Evolutionary conservation across 2,888 invertebrate species (phyloP), one percentile per base, ranked within the genome.

Genomic region (Meiosimyza platycephala): DNA sequence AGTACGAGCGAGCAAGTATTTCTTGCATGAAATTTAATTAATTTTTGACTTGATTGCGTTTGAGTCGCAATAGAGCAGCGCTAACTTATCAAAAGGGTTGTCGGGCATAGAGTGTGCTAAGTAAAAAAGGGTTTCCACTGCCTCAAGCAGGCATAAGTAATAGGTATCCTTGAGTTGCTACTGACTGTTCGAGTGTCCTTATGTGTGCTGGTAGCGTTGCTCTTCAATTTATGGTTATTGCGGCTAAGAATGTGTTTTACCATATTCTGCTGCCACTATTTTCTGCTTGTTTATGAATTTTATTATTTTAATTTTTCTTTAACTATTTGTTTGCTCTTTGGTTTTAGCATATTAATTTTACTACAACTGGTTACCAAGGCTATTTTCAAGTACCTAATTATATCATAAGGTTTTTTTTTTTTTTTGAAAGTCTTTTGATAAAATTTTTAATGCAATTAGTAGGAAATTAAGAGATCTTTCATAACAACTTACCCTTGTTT

Each of bases 21-120:
- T 70, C 70, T 70, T 63, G 70, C 70, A 77, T 75, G 74, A 83
- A 83, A 85, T 84, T 84, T 84, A 84, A 84, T 84, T 84, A 84
- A 85, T 84, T 85, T 85, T 84, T 84, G 81, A 81, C 84, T 85
- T 85, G 85, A 84, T 84, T 85, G 83, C 84, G 79, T 85, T 85
- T 83, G 81, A 85, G 83, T 83, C 64, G 75, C 28, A 40, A 11
- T 22, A 15, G 40, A 40, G 40, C 40, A 40, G 40, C 40, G 40
- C 40, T 40, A 40, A 28, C 28, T 28, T 28, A 28, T 28, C 28
- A 28, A 28, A 40, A 9, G 40, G 40, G 40, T 40, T 9, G 40
- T 9, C 40, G 40, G 6, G 40, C 40, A 40, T 6, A 40, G 40
- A 40, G 9, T 40, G 40, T 40, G 40, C 40, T 9, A 1, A 40